Conservation (phyloP, 2,113 vertebrate genomes). For the Orientallactaga bullata region DNA sequence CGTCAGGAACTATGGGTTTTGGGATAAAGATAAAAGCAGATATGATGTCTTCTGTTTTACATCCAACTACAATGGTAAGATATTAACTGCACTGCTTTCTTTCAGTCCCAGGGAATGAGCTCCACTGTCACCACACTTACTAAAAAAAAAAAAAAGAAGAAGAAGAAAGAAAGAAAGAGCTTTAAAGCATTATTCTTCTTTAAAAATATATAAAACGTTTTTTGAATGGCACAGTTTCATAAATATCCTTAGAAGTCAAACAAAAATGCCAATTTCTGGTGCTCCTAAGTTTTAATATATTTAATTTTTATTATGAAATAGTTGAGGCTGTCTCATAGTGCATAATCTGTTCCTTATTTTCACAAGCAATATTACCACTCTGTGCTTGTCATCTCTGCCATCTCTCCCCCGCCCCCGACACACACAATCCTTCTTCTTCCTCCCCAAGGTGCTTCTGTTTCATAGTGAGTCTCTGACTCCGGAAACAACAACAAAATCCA, state of each 20-base stretch:
- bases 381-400: no score
- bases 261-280: neutral
- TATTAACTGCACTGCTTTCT: neutral
- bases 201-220: neutral
- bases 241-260: neutral
- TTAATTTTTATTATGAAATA: neutral
- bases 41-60: slow-evolving; percentile 97
- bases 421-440: no score
- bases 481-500: neutral
- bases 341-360: neutral
- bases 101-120: neutral
- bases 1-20: slow-evolving; percentile 94
- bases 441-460: neutral
- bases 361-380: neutral
- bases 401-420: neutral
- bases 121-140: accelerated
- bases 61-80: slow-evolving; percentile 90
- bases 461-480: neutral
- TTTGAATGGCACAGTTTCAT: neutral
- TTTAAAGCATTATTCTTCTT: neutral
- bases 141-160: no score
- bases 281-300: neutral
- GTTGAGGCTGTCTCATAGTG: neutral
- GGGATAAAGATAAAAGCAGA: slow-evolving; percentile 89
- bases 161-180: no score